Evolutionary conservation across 2,888 invertebrate genomes (phyloP), one percentile per base, ranked within the genome.

Genomic region (Harpalus rubripes): DNA sequence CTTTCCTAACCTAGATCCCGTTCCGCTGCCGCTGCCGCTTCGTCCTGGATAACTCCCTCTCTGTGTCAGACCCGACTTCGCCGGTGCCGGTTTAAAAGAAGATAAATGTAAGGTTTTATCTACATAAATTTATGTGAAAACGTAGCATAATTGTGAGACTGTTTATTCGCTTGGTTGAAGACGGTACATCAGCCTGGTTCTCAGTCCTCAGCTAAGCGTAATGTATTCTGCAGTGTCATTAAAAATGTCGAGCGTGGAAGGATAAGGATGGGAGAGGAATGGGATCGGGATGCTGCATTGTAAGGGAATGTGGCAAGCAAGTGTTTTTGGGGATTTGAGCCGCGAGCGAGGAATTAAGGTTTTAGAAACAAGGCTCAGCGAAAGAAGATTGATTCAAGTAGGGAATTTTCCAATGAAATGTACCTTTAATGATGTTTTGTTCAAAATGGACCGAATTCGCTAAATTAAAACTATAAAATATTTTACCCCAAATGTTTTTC

Each of bases 61-160:
- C 32, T 32, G 3, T 32, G 32, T 32, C 32, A 32, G 39, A 15
- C 44, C 18, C 18, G 72, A 44, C 72, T 18, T 44, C 61, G 41
- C 61, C 39, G 59, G 18, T 63, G 63, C 78, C 88, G 89, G 88
- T 90, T 90, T 89, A 90, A 90, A 90, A 90, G 90, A 91, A 90
- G 91, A 91, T 91, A 90, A 90, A 91, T 91, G 90, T 90, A 88
- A 88, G 89, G 89, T 90, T 90, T 90, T 91, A 90, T 91, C 90
- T 90, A 89, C 88, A 89, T 88, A 89, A 90, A 90, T 90, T 90
- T 90, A 90, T 90, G 90, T 89, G 90, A 88, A 89, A 89, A 88
- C 88, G 89, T 88, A 88, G 89, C 89, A 90, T 90, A 90, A 90
- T 90, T 90, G 90, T 90, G 89, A 84, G 89, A 88, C 89, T 90